Evolutionary conservation across 1,140 invertebrate genomes (phyloP).

Genomic region (Trissolcus basalis): DNA sequence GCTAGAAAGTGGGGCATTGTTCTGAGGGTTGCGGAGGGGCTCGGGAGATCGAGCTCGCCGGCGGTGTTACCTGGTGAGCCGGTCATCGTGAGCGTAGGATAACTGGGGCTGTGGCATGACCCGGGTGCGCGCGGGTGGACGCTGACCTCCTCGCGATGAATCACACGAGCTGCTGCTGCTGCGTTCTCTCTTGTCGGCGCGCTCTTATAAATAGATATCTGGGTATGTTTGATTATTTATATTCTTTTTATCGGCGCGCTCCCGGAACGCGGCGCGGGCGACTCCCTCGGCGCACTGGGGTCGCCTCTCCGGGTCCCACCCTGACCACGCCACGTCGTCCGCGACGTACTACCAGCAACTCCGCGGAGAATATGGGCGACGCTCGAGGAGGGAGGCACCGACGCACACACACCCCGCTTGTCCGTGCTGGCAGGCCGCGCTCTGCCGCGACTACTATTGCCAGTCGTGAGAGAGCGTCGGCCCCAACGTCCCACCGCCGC

Average conservation of each 20-base stretch:
- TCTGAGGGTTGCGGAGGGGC: too few species aligned
- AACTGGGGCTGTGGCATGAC: conserved; percentile 26
- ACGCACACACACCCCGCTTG: conserved; percentile 5
- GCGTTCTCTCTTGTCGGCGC: neutral
- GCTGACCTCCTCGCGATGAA: conserved; percentile 14
- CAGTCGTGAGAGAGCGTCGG: conserved; percentile 3
- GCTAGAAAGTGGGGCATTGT: too few species aligned
- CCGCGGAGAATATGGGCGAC: conserved; percentile 24
- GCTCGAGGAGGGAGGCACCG: conserved; percentile 29
- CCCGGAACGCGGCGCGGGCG: neutral
- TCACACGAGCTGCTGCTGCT: conserved; percentile 17
- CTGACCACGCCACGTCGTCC: neutral
- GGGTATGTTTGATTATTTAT: conserved; percentile 58
- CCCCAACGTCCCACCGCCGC: conserved; percentile 4
- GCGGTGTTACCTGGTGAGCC: conserved; percentile 31
- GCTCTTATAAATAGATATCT: conserved; percentile 56
- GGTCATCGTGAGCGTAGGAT: conserved; percentile 16
- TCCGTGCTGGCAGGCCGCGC: conserved; percentile 33
- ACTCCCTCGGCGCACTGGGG: conserved; percentile 4
- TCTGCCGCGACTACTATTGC: conserved; percentile 33
- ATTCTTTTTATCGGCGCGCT: conserved; percentile 51
- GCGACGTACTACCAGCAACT: conserved; percentile 19
- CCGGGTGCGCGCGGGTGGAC: conserved; percentile 8
- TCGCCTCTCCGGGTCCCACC: neutral
- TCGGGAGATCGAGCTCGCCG: neutral